Evolutionary conservation across 1,140 invertebrate species (phyloP).

Genomic region (Heliconius himera): DNA sequence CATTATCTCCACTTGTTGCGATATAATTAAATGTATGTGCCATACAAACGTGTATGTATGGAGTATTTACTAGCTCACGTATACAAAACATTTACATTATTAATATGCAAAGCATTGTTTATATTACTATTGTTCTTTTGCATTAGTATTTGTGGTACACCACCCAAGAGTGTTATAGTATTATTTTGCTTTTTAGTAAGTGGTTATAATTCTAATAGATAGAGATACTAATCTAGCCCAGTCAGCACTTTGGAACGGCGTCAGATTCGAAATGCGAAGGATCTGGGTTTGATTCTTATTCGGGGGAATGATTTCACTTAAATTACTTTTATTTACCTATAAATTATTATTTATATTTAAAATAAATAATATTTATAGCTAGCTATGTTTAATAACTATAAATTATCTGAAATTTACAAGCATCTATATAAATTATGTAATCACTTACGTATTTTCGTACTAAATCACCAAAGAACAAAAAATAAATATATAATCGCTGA

Average conservation of each 20-base stretch:
- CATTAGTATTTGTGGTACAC: neutral
- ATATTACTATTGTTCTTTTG: constrained; percentile 4
- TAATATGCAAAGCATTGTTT: constrained; percentile 13
- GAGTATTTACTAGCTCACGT: neutral
- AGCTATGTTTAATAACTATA: too few relatives aligned
- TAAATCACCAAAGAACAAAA: neutral
- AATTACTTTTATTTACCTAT: too few relatives aligned
- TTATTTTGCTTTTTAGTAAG: neutral
- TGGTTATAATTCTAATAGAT: neutral
- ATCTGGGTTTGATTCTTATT: too few relatives aligned
- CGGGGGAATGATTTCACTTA: too few relatives aligned
- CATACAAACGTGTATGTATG: neutral
- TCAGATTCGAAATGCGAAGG: too few relatives aligned
- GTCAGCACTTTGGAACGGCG: too few relatives aligned
- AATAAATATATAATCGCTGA: constrained; percentile 21
- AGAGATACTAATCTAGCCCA: neutral
- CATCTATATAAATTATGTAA: neutral
- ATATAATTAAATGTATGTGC: constrained; percentile 2
- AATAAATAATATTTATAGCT: too few relatives aligned
- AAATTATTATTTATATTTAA: too few relatives aligned
- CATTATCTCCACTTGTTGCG: constrained; percentile 1
- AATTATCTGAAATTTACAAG: too few relatives aligned
- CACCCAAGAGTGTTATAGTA: neutral
- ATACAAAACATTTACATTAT: neutral
- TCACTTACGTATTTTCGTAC: neutral